A percentile compares a stretch with the other conserved stretches of the same genome.
These are phyloP conservation scores for Mallotus villosus DNA, from an alignment of 2,797 vertebrate genomes.

Conservation along the genomic window DNA sequence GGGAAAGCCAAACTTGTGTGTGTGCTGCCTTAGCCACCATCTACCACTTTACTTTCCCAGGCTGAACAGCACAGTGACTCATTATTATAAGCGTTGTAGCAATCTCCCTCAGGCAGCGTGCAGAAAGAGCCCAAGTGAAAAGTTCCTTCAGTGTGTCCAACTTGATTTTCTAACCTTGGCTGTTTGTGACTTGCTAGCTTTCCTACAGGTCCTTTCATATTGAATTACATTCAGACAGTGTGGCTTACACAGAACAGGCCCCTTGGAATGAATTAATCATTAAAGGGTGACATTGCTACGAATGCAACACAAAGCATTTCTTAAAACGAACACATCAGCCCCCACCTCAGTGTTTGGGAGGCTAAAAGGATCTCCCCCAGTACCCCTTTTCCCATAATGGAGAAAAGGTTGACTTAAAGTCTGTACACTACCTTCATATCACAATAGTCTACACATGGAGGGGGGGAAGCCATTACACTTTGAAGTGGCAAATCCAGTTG, in stretches of 20 bases:
- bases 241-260: not conserved
- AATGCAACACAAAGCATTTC: not conserved
- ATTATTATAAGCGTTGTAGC: not conserved
- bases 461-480: too few relatives aligned
- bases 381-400: too few relatives aligned
- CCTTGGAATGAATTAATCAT: not conserved
- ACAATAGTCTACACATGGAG: too few relatives aligned
- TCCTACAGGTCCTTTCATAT: not conserved
- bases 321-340: not conserved
- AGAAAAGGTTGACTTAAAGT: too few relatives aligned
- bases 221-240: not conserved
- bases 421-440: too few relatives aligned
- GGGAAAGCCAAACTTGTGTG: not conserved
- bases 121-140: not conserved
- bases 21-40: not conserved
- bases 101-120: not conserved
- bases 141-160: not conserved
- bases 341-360: not conserved
- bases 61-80: not conserved
- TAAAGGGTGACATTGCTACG: not conserved
- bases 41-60: not conserved
- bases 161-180: too few relatives aligned
- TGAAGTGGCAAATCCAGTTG: too few relatives aligned
- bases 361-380: not conserved
- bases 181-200: too few relatives aligned